Percentiles rank a stretch among this genome's conserved stretches.
phyloP scores from a whole-genome alignment of 2,888 invertebrate species.

The Chaitophorus viminalis region DNA sequence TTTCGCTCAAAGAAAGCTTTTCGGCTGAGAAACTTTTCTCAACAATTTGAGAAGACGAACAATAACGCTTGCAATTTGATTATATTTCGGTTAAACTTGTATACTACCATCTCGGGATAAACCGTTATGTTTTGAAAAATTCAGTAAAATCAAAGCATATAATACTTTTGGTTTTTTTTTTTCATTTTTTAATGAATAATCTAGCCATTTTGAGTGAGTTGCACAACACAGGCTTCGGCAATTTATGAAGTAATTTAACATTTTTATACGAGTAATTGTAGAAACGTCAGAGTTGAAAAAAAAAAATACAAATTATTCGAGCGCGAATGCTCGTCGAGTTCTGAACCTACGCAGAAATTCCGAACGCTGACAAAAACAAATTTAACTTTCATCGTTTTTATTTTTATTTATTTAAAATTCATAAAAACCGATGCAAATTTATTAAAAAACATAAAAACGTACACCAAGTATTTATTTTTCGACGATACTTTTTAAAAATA shows the following conservation, averaged over 20 bases:
- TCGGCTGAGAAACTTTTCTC: not conserved
- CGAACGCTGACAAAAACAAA: not conserved
- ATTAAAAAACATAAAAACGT: not conserved
- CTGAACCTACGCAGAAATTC: not conserved
- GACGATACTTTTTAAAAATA: not conserved
- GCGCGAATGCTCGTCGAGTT: not conserved
- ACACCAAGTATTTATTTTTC: not conserved
- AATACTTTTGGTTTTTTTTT: not conserved
- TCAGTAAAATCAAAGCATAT: not conserved
- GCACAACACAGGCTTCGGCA: not conserved
- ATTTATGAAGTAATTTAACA: not conserved
- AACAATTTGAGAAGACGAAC: not conserved
- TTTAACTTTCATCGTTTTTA: not conserved
- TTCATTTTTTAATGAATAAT: not conserved
- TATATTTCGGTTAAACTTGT: too few relatives aligned
- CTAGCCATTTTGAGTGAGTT: not conserved
- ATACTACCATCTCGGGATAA: not conserved
- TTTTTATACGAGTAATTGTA: conserved; percentile 10
- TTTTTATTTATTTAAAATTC: not conserved
- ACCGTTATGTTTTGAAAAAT: not conserved
- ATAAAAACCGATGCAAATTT: not conserved
- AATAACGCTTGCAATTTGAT: conserved; percentile 11
- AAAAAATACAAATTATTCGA: not conserved
- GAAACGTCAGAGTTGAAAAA: not conserved
- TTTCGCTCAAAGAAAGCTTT: not conserved